phyloP scores from a whole-genome alignment of 2,797 vertebrate genomes.

The Morus bassanus region DNA sequence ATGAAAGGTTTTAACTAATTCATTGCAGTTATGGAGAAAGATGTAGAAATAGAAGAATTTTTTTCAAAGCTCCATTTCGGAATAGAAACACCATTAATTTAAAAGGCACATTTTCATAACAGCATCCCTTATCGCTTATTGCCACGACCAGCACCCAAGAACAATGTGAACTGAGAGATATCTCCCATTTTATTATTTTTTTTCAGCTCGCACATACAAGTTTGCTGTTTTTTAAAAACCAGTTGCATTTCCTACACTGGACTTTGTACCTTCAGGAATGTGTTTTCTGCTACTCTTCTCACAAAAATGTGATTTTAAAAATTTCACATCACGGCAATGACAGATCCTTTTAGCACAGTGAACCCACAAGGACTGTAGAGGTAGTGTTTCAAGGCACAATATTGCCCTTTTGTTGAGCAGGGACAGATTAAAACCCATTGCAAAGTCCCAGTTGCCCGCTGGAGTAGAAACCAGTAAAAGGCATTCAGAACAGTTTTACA shows the following conservation, averaged over 20 bases:
- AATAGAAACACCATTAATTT: slow-evolving; percentile 23
- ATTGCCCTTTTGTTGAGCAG: not conserved
- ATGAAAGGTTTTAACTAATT: slow-evolving; percentile 42
- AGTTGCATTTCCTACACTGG: not conserved
- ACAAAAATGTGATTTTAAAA: not conserved
- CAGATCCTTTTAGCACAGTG: not conserved
- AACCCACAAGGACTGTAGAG: not conserved
- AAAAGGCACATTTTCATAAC: not conserved
- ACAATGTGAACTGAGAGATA: not conserved
- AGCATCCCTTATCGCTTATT: not conserved
- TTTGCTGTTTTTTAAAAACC: not conserved
- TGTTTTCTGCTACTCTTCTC: not conserved
- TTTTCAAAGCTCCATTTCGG: not conserved
- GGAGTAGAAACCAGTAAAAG: not conserved
- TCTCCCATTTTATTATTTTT: not conserved
- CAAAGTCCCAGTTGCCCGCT: not conserved
- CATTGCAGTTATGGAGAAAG: not conserved
- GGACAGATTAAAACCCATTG: not conserved
- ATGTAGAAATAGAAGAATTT: not conserved
- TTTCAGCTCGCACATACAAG: not conserved
- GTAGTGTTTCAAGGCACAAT: not conserved
- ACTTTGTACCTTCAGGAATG: not conserved
- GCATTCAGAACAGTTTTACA: not conserved
- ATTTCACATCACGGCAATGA: not conserved
- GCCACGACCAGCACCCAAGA: not conserved